Conservation (phyloP, 2,888 invertebrate species). For the Xiphydria camelus region DNA sequence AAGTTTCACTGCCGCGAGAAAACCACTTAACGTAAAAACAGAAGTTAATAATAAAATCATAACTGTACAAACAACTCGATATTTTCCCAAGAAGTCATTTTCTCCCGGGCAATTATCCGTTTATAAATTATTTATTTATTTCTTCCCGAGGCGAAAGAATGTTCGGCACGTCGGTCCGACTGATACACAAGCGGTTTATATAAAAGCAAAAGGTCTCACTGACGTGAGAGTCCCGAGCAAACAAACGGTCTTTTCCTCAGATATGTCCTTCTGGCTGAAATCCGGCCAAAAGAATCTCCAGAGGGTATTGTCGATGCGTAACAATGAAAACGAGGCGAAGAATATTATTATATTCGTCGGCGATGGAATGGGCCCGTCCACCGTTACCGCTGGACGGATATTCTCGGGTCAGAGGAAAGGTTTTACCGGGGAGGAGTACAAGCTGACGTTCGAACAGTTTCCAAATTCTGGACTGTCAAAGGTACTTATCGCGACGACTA, state of each 20-base stretch:
- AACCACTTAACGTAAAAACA: too few relatives aligned
- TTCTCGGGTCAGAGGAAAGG: constrained; percentile 62
- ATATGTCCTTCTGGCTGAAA: constrained; percentile 51
- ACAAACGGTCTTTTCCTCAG: constrained; percentile 30
- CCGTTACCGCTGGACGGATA: constrained; percentile 67
- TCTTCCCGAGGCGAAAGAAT: too few relatives aligned
- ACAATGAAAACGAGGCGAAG: constrained; percentile 59
- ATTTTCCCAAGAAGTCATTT: too few relatives aligned
- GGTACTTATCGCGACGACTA: too few relatives aligned
- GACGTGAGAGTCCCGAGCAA: too few relatives aligned
- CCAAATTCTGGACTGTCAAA: constrained; percentile 66
- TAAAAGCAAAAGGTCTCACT: too few relatives aligned
- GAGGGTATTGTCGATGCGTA: constrained; percentile 40
- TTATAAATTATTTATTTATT: too few relatives aligned
- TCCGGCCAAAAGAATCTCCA: constrained; percentile 50
- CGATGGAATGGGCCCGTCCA: constrained; percentile 71
- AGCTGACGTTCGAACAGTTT: constrained; percentile 65
- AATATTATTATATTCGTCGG: constrained; percentile 70
- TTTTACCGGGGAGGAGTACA: constrained; percentile 63
- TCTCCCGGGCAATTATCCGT: background rate
- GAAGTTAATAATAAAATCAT: too few relatives aligned
- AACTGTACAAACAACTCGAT: too few relatives aligned
- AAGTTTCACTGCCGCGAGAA: too few relatives aligned
- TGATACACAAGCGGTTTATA: too few relatives aligned
- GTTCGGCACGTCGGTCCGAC: too few relatives aligned